A percentile compares a stretch with the other conserved stretches of the same genome.
phyloP scores from a whole-genome alignment of 2,797 vertebrate species.

The Acomys russatus region DNA sequence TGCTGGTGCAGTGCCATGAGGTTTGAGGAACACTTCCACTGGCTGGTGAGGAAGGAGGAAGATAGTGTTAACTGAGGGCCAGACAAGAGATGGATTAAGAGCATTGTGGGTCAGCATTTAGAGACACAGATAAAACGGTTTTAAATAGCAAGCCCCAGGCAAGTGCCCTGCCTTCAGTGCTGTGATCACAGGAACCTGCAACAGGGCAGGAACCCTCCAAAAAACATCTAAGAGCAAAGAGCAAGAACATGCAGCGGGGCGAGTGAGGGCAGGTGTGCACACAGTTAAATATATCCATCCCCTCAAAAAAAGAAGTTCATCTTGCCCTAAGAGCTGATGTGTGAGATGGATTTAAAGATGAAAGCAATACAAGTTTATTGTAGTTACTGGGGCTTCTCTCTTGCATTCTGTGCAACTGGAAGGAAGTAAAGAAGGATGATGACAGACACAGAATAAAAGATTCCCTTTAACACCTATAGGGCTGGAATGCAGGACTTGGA shows the following conservation, averaged over 20 bases:
- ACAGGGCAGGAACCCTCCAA: background rate
- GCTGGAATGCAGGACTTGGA: background rate
- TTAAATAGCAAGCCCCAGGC: background rate
- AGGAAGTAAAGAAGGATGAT: background rate
- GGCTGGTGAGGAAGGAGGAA: background rate
- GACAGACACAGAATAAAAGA: background rate
- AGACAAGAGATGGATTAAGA: background rate
- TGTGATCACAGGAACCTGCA: background rate
- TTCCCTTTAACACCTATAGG: background rate
- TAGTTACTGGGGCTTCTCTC: background rate
- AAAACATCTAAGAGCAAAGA: background rate
- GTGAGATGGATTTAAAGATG: background rate
- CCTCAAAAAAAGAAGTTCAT: background rate
- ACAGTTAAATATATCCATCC: background rate
- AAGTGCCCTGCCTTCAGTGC: background rate
- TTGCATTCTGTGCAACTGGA: background rate
- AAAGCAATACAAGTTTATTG: conserved; percentile 17
- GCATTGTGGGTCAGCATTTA: background rate
- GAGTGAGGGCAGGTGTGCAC: background rate
- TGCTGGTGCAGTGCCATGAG: background rate
- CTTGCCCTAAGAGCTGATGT: background rate
- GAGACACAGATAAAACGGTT: background rate
- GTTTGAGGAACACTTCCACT: background rate
- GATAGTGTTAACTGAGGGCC: fast-evolving
- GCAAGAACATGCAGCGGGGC: background rate